Evolutionary conservation across 2,888 invertebrate species (phyloP), one percentile per base, ranked within the genome.

Genomic region (Acanthopleura granulata): DNA sequence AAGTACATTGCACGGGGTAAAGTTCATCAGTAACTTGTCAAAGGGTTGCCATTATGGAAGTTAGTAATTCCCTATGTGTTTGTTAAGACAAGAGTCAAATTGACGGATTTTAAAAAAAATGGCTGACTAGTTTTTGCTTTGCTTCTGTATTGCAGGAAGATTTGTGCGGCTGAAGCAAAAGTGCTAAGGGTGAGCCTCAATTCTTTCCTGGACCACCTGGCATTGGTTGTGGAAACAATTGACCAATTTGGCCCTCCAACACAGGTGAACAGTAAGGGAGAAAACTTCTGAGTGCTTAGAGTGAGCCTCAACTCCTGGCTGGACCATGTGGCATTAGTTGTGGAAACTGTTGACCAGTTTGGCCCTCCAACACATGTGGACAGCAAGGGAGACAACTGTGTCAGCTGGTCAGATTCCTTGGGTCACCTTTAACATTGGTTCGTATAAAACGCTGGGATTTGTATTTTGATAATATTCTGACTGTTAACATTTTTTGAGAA

Each of bases 281-380:
- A 27, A 12, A 22, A 62, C 62, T 62, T 22, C 12, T 62, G 62
- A 62, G 4, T 22, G 6, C 4, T 18, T 3, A 92, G 97, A 80
- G 95, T 95, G 0, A 94, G 94, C 72, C 92, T 95, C 0, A 95
- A 94, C 83, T 93, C 95, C 0, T 94, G 96, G 82, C 93, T 97
- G 81, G 96, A 96, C 81, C 94, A 94, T 86, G 88, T 96, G 49
- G 91, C 94, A 72, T 92, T 97, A 50, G 94, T 96, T 66, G 91
- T 93, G 27, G 94, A 95, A 89, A 96, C 96, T 4, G 93, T 96
- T 76, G 92, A 94, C 75, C 91, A 93, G 86, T 94, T 95, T 91
- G 93, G 93, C 22, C 86, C 86, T 22, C 85, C 84, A 40, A 40
- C 40, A 40, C 9, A 40, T 3, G 57, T 57, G 57, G 12, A 57